Conservation (phyloP, 2,797 vertebrate species). For the Garrulus glandarius region DNA sequence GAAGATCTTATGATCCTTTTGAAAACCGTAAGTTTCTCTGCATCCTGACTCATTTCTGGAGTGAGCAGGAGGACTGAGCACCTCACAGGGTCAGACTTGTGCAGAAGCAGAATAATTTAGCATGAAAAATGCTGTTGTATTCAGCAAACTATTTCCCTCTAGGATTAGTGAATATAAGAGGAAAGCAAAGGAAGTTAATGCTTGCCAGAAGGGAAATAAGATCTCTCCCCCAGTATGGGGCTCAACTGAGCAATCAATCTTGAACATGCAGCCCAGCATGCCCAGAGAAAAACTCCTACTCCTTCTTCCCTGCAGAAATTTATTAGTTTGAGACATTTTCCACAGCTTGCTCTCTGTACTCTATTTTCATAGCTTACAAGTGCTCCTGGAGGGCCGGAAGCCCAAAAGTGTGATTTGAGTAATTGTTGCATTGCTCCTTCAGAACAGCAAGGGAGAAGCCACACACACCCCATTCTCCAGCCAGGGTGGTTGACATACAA, state of each 20-base stretch:
- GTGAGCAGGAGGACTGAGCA: not conserved
- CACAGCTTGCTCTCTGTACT: not conserved
- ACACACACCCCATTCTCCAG: not conserved
- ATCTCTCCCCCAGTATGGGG: not conserved
- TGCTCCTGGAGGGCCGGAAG: not conserved
- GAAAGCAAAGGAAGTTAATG: not conserved
- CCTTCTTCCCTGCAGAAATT: not conserved
- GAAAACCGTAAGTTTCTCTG: not conserved
- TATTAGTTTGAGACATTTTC: not conserved
- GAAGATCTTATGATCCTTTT: not conserved
- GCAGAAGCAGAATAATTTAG: not conserved
- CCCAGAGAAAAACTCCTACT: not conserved
- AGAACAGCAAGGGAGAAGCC: not conserved
- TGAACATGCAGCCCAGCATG: not conserved
- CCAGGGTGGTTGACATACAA: not conserved
- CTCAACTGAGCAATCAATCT: not conserved
- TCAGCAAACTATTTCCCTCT: not conserved
- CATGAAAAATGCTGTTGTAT: not conserved
- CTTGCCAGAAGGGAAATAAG: conserved; percentile 12
- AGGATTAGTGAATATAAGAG: not conserved
- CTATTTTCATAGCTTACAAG: not conserved
- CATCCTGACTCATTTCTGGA: not conserved
- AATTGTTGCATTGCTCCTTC: not conserved
- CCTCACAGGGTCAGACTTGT: not conserved
- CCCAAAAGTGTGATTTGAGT: not conserved